Evolutionary conservation across 2,113 vertebrate genomes (phyloP), one percentile per base, ranked within the genome.

Genomic region (Dissostichus mawsoni): DNA sequence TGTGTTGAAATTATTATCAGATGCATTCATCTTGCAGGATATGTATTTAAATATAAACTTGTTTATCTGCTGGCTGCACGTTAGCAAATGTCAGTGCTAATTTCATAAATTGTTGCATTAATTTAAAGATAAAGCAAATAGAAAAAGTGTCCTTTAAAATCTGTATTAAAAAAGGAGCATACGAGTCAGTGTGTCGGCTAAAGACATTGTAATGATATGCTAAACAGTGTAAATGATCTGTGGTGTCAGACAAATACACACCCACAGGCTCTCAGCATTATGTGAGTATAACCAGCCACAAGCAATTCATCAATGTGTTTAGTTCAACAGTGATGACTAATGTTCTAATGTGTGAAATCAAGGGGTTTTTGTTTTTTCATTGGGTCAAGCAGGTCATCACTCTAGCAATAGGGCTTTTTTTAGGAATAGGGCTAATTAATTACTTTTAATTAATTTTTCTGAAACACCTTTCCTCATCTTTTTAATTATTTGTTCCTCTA

Each of bases 171-270:
- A 44, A 66, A 48, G 5, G 17, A 44, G 25, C 33, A 11, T 16
- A 17, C 17, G 50, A 76, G 52, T 78, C 57, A 76, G 36, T 58
- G 48, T 78, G 78, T 82, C 77, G 81, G 78, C 51, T 84, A 74
- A 66, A 83, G 68, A 50, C 36, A 68, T 68, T 17, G 59, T 91
- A 93, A 93, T 93, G 90, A 92, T 69, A 90, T 92, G 87, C 84
- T 92, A 90, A 90, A 89, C 61, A 55, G 92, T 90, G 90, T 91
- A 91, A 94, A 91, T 84, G 80, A 82, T 84, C 74, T 79, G 79
- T 83, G 84, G 77, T 78, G 80, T 82, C 91, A 93, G 78, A 85
- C 86, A 92, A 92, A 93, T 87, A 85, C 71, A 82, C 92, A 81
- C 88, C 90, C 91, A 81, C 87, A 52, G 74, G 57, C 85, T 86